Percentiles rank a stretch among this genome's conserved stretches.
Evolutionary conservation across 2,888 invertebrate genomes (phyloP).

Genomic region (Holacanthella duospinosa): DNA sequence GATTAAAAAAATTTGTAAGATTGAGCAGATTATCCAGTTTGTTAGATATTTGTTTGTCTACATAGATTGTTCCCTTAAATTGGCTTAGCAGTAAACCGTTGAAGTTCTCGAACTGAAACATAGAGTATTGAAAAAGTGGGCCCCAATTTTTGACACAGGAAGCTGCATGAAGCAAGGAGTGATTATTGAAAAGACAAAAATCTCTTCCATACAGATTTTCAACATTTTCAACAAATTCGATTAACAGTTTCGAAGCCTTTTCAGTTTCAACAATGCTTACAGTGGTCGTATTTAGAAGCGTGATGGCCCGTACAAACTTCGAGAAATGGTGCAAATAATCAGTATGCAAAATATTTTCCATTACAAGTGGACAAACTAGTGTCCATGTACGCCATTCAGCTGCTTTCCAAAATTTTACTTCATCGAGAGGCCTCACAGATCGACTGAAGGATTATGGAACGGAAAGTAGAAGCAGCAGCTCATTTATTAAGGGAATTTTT

Average conservation of each 20-base stretch:
- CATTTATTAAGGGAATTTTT: background rate
- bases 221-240: background rate
- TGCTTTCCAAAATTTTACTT: background rate
- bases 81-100: slow-evolving; percentile 1
- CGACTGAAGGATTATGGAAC: background rate
- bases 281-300: background rate
- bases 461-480: background rate
- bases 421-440: background rate
- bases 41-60: slow-evolving; percentile 5
- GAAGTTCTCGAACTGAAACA: slow-evolving; percentile 6
- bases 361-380: background rate
- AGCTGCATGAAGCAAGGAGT: slow-evolving; percentile 5
- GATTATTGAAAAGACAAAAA: slow-evolving; percentile 6
- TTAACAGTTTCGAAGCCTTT: background rate
- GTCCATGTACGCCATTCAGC: background rate
- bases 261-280: background rate
- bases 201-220: slow-evolving; percentile 1
- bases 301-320: slow-evolving; percentile 1
- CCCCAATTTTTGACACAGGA: slow-evolving; percentile 5
- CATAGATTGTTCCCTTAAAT: background rate
- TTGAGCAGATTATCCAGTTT: background rate
- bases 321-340: background rate
- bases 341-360: background rate
- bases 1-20: background rate
- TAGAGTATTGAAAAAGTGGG: background rate